Evolutionary conservation across 2,113 vertebrate genomes (phyloP).

Genomic region (Nesoenas mayeri): DNA sequence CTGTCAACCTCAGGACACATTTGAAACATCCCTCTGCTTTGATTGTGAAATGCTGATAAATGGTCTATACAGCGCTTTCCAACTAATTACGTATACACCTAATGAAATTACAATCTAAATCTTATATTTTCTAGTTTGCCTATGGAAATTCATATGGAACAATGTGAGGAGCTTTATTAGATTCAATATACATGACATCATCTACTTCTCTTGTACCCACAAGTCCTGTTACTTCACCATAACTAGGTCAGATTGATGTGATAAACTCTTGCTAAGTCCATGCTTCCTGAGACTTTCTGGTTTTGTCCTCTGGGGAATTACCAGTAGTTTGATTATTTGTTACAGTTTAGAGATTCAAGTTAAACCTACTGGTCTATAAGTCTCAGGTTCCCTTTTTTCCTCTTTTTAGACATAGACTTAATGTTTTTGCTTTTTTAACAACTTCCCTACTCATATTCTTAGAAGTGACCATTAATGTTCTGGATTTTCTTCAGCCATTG

Average conservation of each 20-base stretch:
- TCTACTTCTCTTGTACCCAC: background rate
- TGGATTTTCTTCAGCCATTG: background rate
- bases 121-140: background rate
- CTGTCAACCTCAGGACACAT: background rate
- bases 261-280: background rate
- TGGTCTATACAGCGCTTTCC: background rate
- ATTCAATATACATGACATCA: background rate
- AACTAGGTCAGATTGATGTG: background rate
- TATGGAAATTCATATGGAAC: background rate
- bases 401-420: background rate
- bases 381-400: background rate
- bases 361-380: background rate
- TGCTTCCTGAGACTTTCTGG: rapidly evolving
- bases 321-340: background rate
- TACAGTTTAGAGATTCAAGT: background rate
- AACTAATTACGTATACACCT: background rate
- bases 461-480: background rate
- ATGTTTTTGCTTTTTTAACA: background rate
- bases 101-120: background rate
- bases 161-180: background rate
- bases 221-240: background rate
- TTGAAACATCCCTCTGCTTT: background rate
- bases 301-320: background rate
- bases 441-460: background rate
- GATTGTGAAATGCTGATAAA: background rate